Evolutionary conservation across 2,888 invertebrate species (phyloP), one percentile per base, ranked within the genome.

Genomic region (Mongoloraphidia duomilia): DNA sequence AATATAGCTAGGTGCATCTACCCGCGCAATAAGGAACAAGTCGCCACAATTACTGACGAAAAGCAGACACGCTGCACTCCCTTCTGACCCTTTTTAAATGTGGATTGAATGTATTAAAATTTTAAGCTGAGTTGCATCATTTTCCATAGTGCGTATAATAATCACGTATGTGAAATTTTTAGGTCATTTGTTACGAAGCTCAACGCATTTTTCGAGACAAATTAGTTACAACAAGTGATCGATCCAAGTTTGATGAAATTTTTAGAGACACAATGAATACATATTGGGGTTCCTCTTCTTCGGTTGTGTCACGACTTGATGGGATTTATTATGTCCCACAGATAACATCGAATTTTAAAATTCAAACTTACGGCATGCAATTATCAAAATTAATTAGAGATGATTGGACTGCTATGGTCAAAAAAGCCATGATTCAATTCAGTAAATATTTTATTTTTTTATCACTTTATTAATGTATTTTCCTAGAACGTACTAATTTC

Each of bases 151-250:
- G 17, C 17, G 17, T 26, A 26, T 26, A 26, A 26, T 26, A 3
- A 26, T 26, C 6, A 3, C 26, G 26, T 26, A 26, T 26, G 26
- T 26, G 3, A 61, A 52, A 55, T 50, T 60, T 64, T 35, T 63
- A 87, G 80, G 79, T 82, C 3, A 71, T 87, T 56, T 69, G 76
- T 34, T 80, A 88, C 56, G 92, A 93, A 73, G 81, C 84, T 2
- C 69, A 77, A 50, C 71, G 81, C 51, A 73, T 85, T 60, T 92
- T 93, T 65, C 73, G 77, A 55, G 86, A 90, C 61, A 75, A 83
- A 56, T 68, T 93, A 17, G 75, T 79, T 2, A 76, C 73, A 14
- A 70, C 73, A 6, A 77, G 81, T 26, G 82, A 88, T 53, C 75
- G 75, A 50, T 64, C 67, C n/a, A 73, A 74, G 59, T 85, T 84